Evolutionary conservation across 1,140 invertebrate genomes (phyloP), one percentile per base, ranked within the genome.

Genomic region (Formica exsecta): DNA sequence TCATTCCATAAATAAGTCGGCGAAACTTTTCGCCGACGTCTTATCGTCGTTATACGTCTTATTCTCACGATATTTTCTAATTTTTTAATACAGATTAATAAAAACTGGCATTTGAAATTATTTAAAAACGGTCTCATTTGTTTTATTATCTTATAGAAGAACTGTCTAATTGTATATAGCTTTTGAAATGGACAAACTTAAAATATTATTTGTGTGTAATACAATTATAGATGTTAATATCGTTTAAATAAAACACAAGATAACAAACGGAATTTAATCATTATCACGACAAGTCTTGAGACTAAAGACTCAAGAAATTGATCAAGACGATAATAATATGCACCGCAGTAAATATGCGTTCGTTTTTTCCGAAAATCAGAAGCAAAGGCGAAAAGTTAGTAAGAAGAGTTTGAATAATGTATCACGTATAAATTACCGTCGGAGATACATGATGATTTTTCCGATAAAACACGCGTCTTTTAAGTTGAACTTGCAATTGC

Each of bases 351-450:
- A 8, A 16, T 29, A 54, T 54, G 9, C 11, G 1, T 32, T 51
- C 11, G 1, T 29, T 32, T 68, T 57, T 65, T 25, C 25, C 25
- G 51, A 88, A 83, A 65, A 57, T 59, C 7, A 68, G 4, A 44
- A 59, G 8, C 9, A 44, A 74, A 44, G 0, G 9, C 41, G 16
- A 13, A 41, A 38, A 51, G 54, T 84, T 64, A n/a, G 2, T n/a
- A 22, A 54, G 2, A 36, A 44, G n/a, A 85, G 66, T 16, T 68
- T 59, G 48, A 85, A 85, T 76, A 76, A 76, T 57, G 25, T 85
- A 41, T 32, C 1, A 13, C 22, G 9, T 54, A 75, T 65, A 84
- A 74, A 62, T 73, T 83, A 77, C 11, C 0, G 3, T 16, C 57
- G 25, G 3, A 62, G 22, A 22, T n/a, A 32, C 9, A 8, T 8